Evolutionary conservation across 2,888 invertebrate genomes (phyloP).

Genomic region (Noctuana brunneofusca): DNA sequence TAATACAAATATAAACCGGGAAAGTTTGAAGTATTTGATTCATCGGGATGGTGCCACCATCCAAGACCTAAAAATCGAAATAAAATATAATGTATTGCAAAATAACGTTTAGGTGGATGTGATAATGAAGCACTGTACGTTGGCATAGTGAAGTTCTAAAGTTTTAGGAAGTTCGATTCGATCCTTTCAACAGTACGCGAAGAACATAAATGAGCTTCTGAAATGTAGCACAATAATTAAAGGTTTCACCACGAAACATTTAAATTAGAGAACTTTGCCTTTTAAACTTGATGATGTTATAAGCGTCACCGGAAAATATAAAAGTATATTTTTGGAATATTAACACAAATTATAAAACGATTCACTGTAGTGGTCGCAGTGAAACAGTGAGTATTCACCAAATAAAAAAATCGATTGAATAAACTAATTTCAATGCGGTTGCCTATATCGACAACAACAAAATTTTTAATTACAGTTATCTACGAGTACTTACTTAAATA

Average conservation of each 20-base stretch:
- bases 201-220: background rate
- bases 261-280: constrained; percentile 6
- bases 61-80: constrained; percentile 69
- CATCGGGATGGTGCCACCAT: constrained; percentile 78
- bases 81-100: constrained; percentile 62
- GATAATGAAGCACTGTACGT: background rate
- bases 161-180: background rate
- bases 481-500: too few relatives aligned
- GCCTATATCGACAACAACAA: too few relatives aligned
- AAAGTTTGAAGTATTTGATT: constrained; percentile 63
- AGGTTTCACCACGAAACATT: constrained; percentile 8
- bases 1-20: constrained; percentile 69
- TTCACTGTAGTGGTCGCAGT: too few relatives aligned
- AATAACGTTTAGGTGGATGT: constrained; percentile 60
- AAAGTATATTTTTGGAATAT: too few relatives aligned
- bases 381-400: too few relatives aligned
- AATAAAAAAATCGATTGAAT: too few relatives aligned
- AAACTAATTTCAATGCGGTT: too few relatives aligned
- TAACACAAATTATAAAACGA: too few relatives aligned
- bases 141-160: constrained; percentile 1
- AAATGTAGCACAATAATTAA: background rate
- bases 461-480: too few relatives aligned
- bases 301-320: background rate
- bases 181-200: background rate
- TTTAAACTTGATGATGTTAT: background rate